Evolutionary conservation across 1,140 invertebrate species (phyloP).

Genomic region (Drosophila gunungcola): DNA sequence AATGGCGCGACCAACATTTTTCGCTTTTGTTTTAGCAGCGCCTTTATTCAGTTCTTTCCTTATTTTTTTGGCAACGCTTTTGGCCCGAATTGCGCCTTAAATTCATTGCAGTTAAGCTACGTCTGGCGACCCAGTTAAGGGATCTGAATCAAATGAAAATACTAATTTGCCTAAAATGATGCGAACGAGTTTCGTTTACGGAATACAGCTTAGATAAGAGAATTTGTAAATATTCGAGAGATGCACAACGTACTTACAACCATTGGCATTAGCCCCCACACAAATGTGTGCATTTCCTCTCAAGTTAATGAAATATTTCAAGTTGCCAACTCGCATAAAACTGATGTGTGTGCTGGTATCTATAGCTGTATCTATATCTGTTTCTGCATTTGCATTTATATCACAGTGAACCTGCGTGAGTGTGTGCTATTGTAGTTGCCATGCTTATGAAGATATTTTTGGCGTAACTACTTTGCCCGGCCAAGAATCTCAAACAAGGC

Average conservation of each 20-base stretch:
- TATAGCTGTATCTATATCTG: background rate
- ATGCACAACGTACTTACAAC: conserved; percentile 13
- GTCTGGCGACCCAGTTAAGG: conserved; percentile 34
- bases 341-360: conserved; percentile 1
- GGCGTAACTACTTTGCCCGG: conserved; percentile 2
- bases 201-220: conserved; percentile 12
- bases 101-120: conserved; percentile 12
- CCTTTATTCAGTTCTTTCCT: conserved; percentile 5
- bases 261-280: conserved; percentile 25
- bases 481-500: conserved; percentile 2
- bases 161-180: conserved; percentile 35
- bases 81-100: conserved; percentile 45
- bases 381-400: conserved; percentile 5
- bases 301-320: conserved; percentile 44
- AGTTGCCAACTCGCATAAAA: conserved; percentile 36
- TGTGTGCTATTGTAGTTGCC: conserved; percentile 2
- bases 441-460: conserved; percentile 17
- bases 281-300: conserved; percentile 34
- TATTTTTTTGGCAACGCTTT: conserved; percentile 46
- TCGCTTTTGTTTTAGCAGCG: conserved; percentile 59
- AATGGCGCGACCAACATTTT: conserved; percentile 55
- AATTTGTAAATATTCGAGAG: conserved; percentile 20
- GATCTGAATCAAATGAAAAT: conserved; percentile 4
- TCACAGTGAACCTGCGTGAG: conserved; percentile 2
- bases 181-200: conserved; percentile 49